phyloP scores from a whole-genome alignment of 2,113 vertebrate species.

The Aplodontia rufa region DNA sequence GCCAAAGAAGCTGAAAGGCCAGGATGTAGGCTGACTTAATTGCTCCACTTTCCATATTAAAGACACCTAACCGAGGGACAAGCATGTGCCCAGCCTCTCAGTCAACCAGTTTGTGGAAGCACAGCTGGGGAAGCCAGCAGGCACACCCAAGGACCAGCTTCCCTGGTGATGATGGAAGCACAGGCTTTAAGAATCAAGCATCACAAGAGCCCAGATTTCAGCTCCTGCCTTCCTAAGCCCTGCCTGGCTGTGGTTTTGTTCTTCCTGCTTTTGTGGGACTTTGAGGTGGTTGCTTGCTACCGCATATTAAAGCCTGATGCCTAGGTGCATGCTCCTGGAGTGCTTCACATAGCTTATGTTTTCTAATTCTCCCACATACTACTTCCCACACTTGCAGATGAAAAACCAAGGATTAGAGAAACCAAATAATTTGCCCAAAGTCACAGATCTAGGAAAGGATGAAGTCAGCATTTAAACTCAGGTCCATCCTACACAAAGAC shows the following conservation, averaged over 20 bases:
- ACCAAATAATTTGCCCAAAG: conserved; percentile 8
- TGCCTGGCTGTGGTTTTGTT: not conserved
- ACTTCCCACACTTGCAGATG: not conserved
- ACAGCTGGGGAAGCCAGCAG: conserved; percentile 5
- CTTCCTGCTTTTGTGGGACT: conserved; percentile 3
- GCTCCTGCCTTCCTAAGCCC: not conserved
- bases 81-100: not conserved
- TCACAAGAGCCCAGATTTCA: not conserved
- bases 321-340: not conserved
- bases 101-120: not conserved
- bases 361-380: not conserved
- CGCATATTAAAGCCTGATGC: not conserved
- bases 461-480: conserved; percentile 4
- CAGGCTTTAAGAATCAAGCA: not conserved
- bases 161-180: not conserved
- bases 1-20: conserved; percentile 8
- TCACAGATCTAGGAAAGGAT: conserved; percentile 25
- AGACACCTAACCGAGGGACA: not conserved
- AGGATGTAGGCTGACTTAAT: conserved; percentile 45
- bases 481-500: not conserved
- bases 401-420: conserved; percentile 42
- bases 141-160: not conserved
- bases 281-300: not conserved
- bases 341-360: not conserved
- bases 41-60: conserved; percentile 31